phyloP scores from a whole-genome alignment of 2,888 invertebrate genomes.

The Lithosia quadra region DNA sequence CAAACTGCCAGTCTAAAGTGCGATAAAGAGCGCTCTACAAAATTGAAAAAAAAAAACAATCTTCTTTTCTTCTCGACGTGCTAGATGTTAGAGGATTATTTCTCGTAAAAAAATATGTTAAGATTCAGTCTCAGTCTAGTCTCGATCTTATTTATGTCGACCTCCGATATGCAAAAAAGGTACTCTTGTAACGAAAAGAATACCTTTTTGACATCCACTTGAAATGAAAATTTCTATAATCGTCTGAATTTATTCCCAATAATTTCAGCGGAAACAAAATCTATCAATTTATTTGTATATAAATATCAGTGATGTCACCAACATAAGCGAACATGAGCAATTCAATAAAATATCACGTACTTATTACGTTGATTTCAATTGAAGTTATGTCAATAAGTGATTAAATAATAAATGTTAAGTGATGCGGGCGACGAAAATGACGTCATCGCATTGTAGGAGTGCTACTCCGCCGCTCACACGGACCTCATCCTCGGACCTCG shows the following conservation, averaged over 20 bases:
- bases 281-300: too few species aligned
- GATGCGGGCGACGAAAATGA: constrained; percentile 84
- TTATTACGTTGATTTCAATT: constrained; percentile 28
- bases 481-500: constrained; percentile 77
- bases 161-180: too few species aligned
- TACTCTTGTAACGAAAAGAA: too few species aligned
- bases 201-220: too few species aligned
- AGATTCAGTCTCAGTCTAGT: too few species aligned
- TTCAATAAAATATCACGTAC: constrained; percentile 40
- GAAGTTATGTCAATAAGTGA: constrained; percentile 44
- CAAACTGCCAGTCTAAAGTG: not conserved
- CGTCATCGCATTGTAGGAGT: constrained; percentile 83
- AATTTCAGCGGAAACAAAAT: too few species aligned
- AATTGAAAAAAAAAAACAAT: not conserved
- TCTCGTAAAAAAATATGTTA: too few species aligned
- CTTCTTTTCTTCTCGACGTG: too few species aligned
- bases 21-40: not conserved
- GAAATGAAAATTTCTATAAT: not conserved
- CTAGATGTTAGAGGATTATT: too few species aligned
- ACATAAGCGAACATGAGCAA: constrained; percentile 34
- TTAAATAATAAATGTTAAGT: constrained; percentile 24
- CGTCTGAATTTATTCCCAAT: not conserved
- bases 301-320: constrained; percentile 13
- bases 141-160: too few species aligned
- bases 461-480: constrained; percentile 84